phyloP scores from a whole-genome alignment of 2,113 vertebrate genomes.

The Nycticebus coucang region DNA sequence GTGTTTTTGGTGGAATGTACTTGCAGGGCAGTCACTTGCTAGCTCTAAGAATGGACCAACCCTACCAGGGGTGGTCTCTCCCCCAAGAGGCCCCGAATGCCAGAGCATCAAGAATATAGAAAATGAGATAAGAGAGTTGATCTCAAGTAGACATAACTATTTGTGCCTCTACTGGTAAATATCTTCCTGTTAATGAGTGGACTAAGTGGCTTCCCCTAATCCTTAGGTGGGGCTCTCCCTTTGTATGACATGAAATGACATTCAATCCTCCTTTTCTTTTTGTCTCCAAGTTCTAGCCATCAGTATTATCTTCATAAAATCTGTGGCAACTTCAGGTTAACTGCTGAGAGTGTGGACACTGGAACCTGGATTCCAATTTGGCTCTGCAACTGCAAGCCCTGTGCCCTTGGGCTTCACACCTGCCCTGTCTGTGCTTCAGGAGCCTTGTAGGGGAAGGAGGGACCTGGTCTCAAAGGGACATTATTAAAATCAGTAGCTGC shows the following conservation, averaged over 20 bases:
- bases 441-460: not conserved
- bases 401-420: not conserved
- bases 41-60: too few species aligned
- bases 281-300: not conserved
- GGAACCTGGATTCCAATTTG: not conserved
- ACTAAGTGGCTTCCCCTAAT: too few species aligned
- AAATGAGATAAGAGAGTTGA: not conserved
- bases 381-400: not conserved
- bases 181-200: not conserved
- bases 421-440: not conserved
- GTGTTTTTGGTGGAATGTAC: not conserved
- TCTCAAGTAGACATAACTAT: not conserved
- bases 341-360: too few species aligned
- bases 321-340: not conserved
- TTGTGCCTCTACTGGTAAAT: not conserved
- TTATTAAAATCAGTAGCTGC: fast-evolving
- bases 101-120: not conserved
- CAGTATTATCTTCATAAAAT: not conserved
- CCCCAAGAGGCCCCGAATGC: not conserved
- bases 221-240: too few species aligned
- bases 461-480: not conserved
- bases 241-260: fast-evolving
- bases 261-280: too few species aligned
- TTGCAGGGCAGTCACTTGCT: not conserved
- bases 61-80: not conserved